These are phyloP conservation scores for Heteronetta atricapilla DNA, from an alignment of 2,113 vertebrate genomes.

Conservation along the genomic window DNA sequence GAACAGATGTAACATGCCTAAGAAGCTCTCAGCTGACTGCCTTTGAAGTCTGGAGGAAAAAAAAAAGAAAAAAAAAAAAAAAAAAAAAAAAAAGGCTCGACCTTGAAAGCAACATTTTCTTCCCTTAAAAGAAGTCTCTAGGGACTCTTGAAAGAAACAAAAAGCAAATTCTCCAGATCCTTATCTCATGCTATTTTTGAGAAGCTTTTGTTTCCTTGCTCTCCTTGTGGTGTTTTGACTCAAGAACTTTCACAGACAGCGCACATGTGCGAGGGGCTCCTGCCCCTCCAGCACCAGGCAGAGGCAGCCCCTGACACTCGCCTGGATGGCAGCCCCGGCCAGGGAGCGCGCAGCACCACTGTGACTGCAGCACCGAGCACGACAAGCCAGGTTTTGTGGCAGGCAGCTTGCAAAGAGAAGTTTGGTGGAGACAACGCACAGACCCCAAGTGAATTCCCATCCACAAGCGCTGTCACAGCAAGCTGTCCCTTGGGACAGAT, in stretches of 20 bases:
- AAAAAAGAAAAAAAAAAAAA: background rate
- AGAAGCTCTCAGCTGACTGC: slow-evolving; percentile 30
- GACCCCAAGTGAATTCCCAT: background rate
- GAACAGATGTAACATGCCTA: slow-evolving; percentile 41
- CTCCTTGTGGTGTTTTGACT: slow-evolving; percentile 18
- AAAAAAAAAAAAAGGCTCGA: background rate
- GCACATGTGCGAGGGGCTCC: background rate
- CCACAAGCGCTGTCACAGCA: background rate
- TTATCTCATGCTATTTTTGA: slow-evolving; percentile 68
- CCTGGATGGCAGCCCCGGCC: background rate
- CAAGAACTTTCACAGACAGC: background rate
- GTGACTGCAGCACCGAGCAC: background rate
- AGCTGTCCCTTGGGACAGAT: background rate
- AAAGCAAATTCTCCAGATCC: slow-evolving; percentile 54
- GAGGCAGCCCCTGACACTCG: background rate
- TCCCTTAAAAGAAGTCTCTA: slow-evolving; percentile 37
- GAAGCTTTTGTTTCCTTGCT: slow-evolving; percentile 40
- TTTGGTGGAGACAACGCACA: background rate
- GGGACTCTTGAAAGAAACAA: slow-evolving; percentile 44
- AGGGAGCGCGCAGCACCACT: background rate
- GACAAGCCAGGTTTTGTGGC: background rate
- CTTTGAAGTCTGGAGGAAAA: slow-evolving; percentile 64
- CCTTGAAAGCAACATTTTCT: slow-evolving; percentile 63
- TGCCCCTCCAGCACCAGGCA: background rate
- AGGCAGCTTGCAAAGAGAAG: background rate